Evolutionary conservation across 1,140 invertebrate genomes (phyloP).

Genomic region (Zaprionus nigranus): DNA sequence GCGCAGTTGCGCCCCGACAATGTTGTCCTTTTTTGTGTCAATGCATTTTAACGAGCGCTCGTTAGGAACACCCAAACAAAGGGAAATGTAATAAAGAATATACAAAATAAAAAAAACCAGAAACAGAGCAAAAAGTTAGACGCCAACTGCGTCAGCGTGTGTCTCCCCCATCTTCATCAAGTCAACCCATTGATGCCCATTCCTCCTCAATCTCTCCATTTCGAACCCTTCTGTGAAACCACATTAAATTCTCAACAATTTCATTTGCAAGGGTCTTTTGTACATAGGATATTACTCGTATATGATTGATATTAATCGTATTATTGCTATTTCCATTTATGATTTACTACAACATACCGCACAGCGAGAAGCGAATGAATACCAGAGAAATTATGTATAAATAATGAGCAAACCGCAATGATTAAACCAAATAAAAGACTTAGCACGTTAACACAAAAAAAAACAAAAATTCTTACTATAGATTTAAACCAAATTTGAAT

Average conservation of each 20-base stretch:
- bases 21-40: constrained; percentile 77
- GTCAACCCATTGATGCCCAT: not conserved
- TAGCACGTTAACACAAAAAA: constrained; percentile 78
- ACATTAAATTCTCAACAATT: constrained; percentile 42
- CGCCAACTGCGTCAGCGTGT: constrained; percentile 41
- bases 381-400: constrained; percentile 58
- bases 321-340: constrained; percentile 25
- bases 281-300: constrained; percentile 25
- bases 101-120: constrained; percentile 32
- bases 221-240: constrained; percentile 10
- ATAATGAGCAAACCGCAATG: constrained; percentile 58
- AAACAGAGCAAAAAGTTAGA: constrained; percentile 30
- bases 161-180: constrained; percentile 4
- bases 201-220: not conserved
- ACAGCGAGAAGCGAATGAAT: constrained; percentile 6
- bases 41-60: constrained; percentile 81
- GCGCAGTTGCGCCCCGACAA: constrained; percentile 43
- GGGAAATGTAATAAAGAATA: constrained; percentile 72
- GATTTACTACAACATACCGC: constrained; percentile 14
- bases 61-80: constrained; percentile 66
- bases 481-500: constrained; percentile 15
- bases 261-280: constrained; percentile 46
- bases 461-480: constrained; percentile 49
- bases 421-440: constrained; percentile 72
- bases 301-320: constrained; percentile 18